These are phyloP conservation scores for Drosophila lowei DNA, from an alignment of 1,140 invertebrate genomes.

Conservation along the genomic window DNA sequence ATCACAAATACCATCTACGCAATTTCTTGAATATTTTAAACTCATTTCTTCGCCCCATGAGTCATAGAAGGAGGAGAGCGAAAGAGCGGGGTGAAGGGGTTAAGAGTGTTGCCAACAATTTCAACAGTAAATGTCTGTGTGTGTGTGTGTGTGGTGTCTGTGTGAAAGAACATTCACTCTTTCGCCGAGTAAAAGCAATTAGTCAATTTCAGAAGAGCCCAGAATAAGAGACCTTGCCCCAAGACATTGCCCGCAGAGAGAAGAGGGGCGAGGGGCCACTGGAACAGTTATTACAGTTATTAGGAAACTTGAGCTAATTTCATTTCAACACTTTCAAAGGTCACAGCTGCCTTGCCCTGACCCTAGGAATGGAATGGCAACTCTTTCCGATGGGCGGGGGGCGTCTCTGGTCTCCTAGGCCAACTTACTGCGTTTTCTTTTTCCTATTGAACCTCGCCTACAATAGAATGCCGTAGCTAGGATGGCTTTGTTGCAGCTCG, in stretches of 20 bases:
- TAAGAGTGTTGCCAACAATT: constrained; percentile 37
- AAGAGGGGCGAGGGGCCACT: constrained; percentile 6
- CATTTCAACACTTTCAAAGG: constrained; percentile 29
- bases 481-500: constrained; percentile 18
- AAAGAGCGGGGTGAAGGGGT: constrained; percentile 3
- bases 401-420: background rate
- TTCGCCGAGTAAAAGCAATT: constrained; percentile 55
- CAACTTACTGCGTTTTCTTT: constrained; percentile 7
- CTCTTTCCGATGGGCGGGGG: background rate
- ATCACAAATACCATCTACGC: constrained; percentile 25
- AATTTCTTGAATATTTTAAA: constrained; percentile 39
- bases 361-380: no score
- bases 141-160: background rate
- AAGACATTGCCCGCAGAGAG: constrained; percentile 16
- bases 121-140: constrained; percentile 1
- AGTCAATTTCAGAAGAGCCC: constrained; percentile 51
- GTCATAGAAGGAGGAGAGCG: constrained; percentile 17
- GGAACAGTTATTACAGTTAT: constrained; percentile 14
- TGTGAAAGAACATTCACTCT: constrained; percentile 18
- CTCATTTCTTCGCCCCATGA: constrained; percentile 34
- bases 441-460: background rate
- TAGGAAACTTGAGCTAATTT: constrained; percentile 15
- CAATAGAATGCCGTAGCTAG: constrained; percentile 9
- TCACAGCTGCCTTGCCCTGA: background rate
- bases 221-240: constrained; percentile 42